phyloP scores from a whole-genome alignment of 2,888 invertebrate species.

The Agrochola lota region DNA sequence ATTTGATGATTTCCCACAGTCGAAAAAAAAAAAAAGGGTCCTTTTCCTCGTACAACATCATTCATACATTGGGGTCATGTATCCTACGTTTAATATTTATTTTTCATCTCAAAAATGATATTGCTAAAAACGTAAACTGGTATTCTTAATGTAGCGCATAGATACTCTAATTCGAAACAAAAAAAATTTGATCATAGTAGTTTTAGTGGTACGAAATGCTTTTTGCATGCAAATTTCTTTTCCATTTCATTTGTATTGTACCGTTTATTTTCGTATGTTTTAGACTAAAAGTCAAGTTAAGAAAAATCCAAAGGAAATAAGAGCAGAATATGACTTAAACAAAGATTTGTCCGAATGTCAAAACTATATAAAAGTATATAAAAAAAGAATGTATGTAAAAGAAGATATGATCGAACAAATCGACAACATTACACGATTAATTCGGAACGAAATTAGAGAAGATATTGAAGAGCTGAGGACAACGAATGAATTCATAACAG shows the following conservation, averaged over 20 bases:
- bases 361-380: too few species aligned
- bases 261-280: background rate
- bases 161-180: too few species aligned
- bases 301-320: background rate
- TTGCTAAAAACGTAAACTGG: too few species aligned
- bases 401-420: background rate
- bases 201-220: background rate
- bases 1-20: too few species aligned
- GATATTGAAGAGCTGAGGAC: background rate
- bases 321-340: background rate
- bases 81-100: too few species aligned
- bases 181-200: background rate
- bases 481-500: background rate
- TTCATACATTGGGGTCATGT: too few species aligned
- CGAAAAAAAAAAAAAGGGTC: too few species aligned
- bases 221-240: background rate
- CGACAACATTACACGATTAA: background rate
- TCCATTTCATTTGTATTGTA: background rate
- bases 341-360: slow-evolving; percentile 1
- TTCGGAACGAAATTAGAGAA: background rate
- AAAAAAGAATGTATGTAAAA: too few species aligned
- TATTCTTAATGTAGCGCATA: too few species aligned
- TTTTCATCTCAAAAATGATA: too few species aligned
- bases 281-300: background rate
- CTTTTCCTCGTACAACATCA: too few species aligned